phyloP scores from a whole-genome alignment of 2,113 vertebrate genomes.

The Diadophis punctatus region DNA sequence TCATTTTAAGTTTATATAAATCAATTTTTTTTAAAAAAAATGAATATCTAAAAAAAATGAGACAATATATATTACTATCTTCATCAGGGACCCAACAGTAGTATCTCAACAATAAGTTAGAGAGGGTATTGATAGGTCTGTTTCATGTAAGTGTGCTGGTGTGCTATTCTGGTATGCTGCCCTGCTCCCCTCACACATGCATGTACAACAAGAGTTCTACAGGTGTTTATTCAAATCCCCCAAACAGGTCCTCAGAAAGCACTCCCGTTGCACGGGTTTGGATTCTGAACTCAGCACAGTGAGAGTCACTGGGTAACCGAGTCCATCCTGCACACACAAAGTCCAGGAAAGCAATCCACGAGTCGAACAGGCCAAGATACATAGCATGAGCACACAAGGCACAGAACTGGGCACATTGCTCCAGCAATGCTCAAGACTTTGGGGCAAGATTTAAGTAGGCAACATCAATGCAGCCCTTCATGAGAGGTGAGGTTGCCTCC shows the following conservation, averaged over 20 bases:
- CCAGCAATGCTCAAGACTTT: not conserved
- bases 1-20: not conserved
- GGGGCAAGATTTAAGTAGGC: not conserved
- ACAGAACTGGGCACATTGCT: not conserved
- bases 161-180: not conserved
- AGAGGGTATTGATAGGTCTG: not conserved
- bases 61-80: not conserved
- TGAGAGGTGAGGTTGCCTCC: not conserved
- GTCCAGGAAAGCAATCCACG: not conserved
- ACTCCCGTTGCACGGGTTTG: not conserved
- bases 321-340: not conserved
- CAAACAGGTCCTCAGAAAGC: not conserved
- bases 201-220: not conserved
- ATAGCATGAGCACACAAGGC: not conserved
- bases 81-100: not conserved
- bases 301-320: not conserved
- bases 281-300: not conserved
- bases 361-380: not conserved
- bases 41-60: not conserved
- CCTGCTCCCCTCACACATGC: not conserved
- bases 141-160: not conserved
- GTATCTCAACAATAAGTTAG: not conserved
- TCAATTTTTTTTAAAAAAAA: not conserved
- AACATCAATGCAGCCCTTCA: not conserved
- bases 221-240: not conserved